These are phyloP conservation scores for Dendroctonus ponderosae DNA, from an alignment of 1,140 invertebrate genomes.

Conservation along the genomic window DNA sequence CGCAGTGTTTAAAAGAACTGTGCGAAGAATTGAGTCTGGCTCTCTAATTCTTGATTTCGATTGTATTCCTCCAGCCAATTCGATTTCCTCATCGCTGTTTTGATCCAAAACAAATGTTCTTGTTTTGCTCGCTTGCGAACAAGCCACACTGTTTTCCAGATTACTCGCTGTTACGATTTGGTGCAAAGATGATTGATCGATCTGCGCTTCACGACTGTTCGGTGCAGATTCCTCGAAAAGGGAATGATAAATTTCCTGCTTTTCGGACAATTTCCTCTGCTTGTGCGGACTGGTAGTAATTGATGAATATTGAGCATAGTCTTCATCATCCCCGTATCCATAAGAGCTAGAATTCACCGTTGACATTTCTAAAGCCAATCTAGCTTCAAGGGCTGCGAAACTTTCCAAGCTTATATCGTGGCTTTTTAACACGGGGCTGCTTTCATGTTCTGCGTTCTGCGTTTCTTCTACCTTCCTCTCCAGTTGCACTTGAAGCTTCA, in stretches of 20 bases:
- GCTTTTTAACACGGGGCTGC: constrained; percentile 29
- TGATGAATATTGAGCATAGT: constrained; percentile 11
- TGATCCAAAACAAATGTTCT: too few relatives aligned
- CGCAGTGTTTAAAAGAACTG: too few relatives aligned
- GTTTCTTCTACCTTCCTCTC: not conserved
- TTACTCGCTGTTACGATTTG: too few relatives aligned
- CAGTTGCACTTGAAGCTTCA: constrained; percentile 2
- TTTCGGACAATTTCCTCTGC: too few relatives aligned
- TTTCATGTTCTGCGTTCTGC: not conserved
- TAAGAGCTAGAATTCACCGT: constrained; percentile 38
- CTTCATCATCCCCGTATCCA: constrained; percentile 37
- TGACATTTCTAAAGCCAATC: constrained; percentile 42
- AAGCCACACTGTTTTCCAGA: not conserved
- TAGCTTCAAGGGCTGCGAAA: constrained; percentile 47
- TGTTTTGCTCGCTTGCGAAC: too few relatives aligned
- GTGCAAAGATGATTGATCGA: too few relatives aligned
- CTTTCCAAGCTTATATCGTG: constrained; percentile 44
- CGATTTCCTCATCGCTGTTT: constrained; percentile 11
- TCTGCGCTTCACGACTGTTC: too few relatives aligned
- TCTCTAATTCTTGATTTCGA: too few relatives aligned
- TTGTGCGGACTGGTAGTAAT: too few relatives aligned
- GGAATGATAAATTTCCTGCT: too few relatives aligned
- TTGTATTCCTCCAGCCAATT: not conserved
- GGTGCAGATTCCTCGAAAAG: too few relatives aligned
- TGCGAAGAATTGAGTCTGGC: too few relatives aligned